These are phyloP conservation scores for Paragorgia papillata DNA, from an alignment of 92 coral and sea anemone genomes.

Conservation along the genomic window DNA sequence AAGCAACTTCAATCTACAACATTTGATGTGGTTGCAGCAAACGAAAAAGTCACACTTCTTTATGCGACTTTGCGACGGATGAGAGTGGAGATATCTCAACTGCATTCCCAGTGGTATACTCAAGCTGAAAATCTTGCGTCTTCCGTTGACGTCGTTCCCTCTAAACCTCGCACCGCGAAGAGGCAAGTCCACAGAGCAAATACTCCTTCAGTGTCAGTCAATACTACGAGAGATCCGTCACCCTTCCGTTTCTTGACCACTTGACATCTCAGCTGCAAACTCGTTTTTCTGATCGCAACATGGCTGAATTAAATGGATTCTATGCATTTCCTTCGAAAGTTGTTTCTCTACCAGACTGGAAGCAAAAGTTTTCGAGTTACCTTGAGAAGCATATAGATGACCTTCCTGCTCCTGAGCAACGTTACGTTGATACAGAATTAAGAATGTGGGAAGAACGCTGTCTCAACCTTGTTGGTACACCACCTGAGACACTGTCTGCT, in stretches of 20 bases:
- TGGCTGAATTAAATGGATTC: background rate
- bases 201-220: background rate
- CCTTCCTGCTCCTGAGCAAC: background rate
- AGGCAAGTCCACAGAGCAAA: background rate
- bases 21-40: background rate
- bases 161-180: background rate
- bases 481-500: background rate
- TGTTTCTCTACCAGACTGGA: background rate
- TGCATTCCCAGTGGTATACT: background rate
- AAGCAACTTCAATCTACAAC: background rate
- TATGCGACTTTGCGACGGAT: background rate
- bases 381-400: background rate
- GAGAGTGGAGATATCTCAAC: background rate
- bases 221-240: background rate
- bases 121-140: no score
- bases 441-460: conserved; percentile 2
- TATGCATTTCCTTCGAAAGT: background rate
- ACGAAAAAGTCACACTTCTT: background rate
- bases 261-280: background rate
- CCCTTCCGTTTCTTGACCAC: background rate
- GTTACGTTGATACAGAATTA: background rate
- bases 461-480: background rate
- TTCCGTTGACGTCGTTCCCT: background rate
- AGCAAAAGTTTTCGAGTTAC: background rate
- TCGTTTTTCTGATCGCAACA: background rate